phyloP scores from a whole-genome alignment of 2,113 vertebrate species.

The Eretmochelys imbricata region DNA sequence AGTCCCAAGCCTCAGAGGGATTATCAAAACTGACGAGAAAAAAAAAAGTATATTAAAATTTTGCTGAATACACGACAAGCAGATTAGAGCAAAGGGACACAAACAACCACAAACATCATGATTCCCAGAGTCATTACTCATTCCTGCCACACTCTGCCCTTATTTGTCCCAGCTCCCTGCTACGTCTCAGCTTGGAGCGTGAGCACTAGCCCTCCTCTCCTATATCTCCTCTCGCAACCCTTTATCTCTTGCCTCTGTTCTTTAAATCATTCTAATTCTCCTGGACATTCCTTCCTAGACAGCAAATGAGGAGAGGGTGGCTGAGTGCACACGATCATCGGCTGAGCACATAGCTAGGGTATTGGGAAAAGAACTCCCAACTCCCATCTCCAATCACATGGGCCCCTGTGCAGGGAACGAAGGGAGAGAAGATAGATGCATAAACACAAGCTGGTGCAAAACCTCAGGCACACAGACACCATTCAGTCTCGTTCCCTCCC shows the following conservation, averaged over 20 bases:
- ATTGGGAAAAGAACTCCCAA: neutral
- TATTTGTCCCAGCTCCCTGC: neutral
- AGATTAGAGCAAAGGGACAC: neutral
- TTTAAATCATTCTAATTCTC: constrained; percentile 38
- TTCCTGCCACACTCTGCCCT: neutral
- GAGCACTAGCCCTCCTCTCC: neutral
- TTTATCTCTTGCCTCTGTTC: rapidly evolving
- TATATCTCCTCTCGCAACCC: neutral
- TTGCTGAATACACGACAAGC: neutral
- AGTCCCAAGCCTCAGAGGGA: neutral
- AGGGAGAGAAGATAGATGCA: neutral
- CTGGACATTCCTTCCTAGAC: neutral
- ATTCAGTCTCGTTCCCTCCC: neutral
- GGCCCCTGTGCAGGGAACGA: neutral
- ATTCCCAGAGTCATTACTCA: neutral
- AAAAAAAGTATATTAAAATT: constrained; percentile 1
- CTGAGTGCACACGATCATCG: neutral
- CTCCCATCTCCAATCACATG: neutral
- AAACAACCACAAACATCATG: neutral
- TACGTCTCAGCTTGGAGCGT: neutral
- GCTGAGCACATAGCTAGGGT: rapidly evolving
- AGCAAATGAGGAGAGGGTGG: neutral
- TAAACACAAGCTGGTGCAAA: neutral
- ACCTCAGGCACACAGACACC: rapidly evolving
- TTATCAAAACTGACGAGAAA: neutral